Percentiles rank a stretch among this genome's conserved stretches.
Evolutionary conservation across 2,113 vertebrate genomes (phyloP).

Genomic region (Oostethus manadensis): DNA sequence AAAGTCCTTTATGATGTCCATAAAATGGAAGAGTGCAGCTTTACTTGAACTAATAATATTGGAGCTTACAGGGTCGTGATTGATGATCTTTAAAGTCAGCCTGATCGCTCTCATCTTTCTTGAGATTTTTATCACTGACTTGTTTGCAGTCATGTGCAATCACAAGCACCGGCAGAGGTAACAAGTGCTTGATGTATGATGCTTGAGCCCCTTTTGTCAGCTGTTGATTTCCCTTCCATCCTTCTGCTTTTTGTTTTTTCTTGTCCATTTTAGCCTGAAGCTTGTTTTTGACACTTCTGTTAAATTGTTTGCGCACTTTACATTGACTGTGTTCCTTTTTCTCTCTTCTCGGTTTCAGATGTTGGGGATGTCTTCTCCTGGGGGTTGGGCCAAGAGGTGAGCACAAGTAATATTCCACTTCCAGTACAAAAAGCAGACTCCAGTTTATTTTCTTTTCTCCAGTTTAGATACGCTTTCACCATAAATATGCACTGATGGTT

Average conservation of each 20-base stretch:
- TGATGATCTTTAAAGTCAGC: slow-evolving; percentile 88
- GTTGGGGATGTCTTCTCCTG: slow-evolving; percentile 71
- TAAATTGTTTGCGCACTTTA: slow-evolving; percentile 47
- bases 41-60: slow-evolving; percentile 90
- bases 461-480: slow-evolving; percentile 18
- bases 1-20: slow-evolving; percentile 81
- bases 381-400: slow-evolving; percentile 69
- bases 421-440: slow-evolving; percentile 63
- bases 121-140: slow-evolving; percentile 92
- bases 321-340: slow-evolving; percentile 28
- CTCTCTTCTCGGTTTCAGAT: slow-evolving; percentile 52
- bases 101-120: slow-evolving; percentile 93
- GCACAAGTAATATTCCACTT: slow-evolving; percentile 35
- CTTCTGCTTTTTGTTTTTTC: slow-evolving; percentile 35
- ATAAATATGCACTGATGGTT: slow-evolving; percentile 14
- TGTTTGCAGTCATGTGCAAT: slow-evolving; percentile 90
- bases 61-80: slow-evolving; percentile 79
- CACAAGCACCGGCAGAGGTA: slow-evolving; percentile 84
- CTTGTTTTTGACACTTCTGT: slow-evolving; percentile 63
- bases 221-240: slow-evolving; percentile 79
- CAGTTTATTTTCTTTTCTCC: slow-evolving; percentile 32
- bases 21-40: slow-evolving; percentile 88
- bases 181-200: slow-evolving; percentile 94
- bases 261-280: slow-evolving; percentile 68
- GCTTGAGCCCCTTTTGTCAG: slow-evolving; percentile 86